These are phyloP conservation scores for Microtus ochrogaster DNA, from an alignment of 2,113 vertebrate species.

Conservation along the genomic window DNA sequence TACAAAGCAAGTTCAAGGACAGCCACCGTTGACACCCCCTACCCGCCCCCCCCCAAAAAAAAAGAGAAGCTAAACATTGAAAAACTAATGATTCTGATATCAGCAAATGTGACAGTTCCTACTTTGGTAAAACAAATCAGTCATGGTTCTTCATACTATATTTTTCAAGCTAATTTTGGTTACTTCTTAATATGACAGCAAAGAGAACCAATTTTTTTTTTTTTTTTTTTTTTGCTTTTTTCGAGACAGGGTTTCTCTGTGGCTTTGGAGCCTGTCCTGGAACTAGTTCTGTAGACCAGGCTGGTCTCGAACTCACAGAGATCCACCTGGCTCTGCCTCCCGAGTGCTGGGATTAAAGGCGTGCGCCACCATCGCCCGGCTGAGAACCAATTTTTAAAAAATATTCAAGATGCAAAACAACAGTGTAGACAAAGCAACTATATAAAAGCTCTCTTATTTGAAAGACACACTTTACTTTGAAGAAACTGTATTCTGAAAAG, in stretches of 20 bases:
- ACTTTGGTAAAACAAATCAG: neutral
- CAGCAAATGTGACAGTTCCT: neutral
- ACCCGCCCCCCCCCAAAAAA: too few relatives aligned
- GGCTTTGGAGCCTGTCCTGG: too few relatives aligned
- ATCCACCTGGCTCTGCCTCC: too few relatives aligned
- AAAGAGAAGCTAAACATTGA: neutral
- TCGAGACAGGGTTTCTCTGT: too few relatives aligned
- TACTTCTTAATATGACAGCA: neutral
- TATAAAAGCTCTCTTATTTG: neutral
- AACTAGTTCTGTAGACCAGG: too few relatives aligned
- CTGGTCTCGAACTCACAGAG: too few relatives aligned
- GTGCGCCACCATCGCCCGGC: too few relatives aligned
- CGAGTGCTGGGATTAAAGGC: too few relatives aligned
- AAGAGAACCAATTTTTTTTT: neutral
- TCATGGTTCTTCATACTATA: neutral
- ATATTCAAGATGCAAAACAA: conserved; percentile 15
- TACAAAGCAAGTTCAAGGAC: neutral
- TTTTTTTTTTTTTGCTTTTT: too few relatives aligned
- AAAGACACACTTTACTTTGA: neutral
- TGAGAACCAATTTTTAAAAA: neutral
- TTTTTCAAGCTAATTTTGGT: neutral
- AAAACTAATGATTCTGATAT: neutral
- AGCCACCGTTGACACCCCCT: neutral
- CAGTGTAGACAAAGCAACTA: neutral
- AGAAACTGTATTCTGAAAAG: neutral